A percentile compares a stretch with the other conserved stretches of the same genome.
Evolutionary conservation across 2,113 vertebrate genomes (phyloP).

Genomic region (Mugil cephalus): DNA sequence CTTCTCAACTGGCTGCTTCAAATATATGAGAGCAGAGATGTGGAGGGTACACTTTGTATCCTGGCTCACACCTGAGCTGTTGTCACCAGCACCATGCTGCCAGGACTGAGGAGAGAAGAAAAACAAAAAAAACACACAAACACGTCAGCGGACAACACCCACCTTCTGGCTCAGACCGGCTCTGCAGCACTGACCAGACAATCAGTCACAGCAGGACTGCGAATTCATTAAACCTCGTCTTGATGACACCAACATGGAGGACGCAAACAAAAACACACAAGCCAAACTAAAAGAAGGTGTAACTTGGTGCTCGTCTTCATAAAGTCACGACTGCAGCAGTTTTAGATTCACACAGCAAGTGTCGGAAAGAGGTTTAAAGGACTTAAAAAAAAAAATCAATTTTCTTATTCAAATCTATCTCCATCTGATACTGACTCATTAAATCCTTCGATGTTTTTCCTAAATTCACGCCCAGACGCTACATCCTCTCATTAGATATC

Average conservation of each 20-base stretch:
- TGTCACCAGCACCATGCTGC: constrained; percentile 27
- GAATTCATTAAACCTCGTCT: neutral
- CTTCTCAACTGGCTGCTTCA: neutral
- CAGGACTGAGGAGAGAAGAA: constrained; percentile 1
- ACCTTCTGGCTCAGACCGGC: neutral
- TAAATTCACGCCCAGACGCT: too few species aligned
- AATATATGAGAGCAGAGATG: neutral
- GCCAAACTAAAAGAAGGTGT: neutral
- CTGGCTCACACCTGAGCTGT: constrained; percentile 22
- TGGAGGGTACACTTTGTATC: neutral
- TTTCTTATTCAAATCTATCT: too few species aligned
- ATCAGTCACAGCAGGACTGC: neutral
- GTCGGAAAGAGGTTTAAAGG: too few species aligned
- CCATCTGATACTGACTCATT: too few species aligned
- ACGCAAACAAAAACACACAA: neutral
- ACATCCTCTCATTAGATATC: too few species aligned
- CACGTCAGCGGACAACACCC: neutral
- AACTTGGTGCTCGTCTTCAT: too few species aligned
- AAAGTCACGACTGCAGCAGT: too few species aligned
- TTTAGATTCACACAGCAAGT: too few species aligned
- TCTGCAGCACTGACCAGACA: neutral
- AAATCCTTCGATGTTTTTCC: too few species aligned
- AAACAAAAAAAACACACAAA: constrained; percentile 52
- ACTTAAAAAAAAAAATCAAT: too few species aligned
- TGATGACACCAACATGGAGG: neutral